Percentiles rank a stretch among this genome's conserved stretches.
Conservation (phyloP, 2,888 invertebrate species). For the Selenia dentaria region DNA sequence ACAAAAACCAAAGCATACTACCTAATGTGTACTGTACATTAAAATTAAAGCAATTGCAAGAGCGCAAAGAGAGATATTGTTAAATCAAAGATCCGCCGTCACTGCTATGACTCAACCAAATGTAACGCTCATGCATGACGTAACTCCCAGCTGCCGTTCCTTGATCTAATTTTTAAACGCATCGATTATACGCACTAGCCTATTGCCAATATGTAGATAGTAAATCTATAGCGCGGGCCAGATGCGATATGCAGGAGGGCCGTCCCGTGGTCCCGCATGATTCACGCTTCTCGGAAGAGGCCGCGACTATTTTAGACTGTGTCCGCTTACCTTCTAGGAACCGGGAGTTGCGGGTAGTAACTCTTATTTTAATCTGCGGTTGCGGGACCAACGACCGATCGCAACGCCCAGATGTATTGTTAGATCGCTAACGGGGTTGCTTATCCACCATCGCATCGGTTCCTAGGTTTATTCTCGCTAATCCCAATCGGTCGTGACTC, state of each 20-base stretch:
- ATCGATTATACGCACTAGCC: slow-evolving; percentile 18
- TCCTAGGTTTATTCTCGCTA: slow-evolving; percentile 70
- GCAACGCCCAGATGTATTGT: slow-evolving; percentile 74
- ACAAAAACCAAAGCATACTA: no score
- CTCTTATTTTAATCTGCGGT: neutral
- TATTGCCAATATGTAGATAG: slow-evolving; percentile 35
- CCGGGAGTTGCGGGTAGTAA: slow-evolving; percentile 47
- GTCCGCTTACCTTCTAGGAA: slow-evolving; percentile 84
- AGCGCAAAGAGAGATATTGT: no score
- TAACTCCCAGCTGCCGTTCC: slow-evolving; percentile 9
- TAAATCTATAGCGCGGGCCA: slow-evolving; percentile 48
- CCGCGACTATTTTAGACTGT: slow-evolving; percentile 80
- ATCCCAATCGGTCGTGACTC: slow-evolving; percentile 41
- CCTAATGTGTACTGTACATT: no score
- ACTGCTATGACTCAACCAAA: neutral
- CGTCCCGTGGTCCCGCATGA: slow-evolving; percentile 46
- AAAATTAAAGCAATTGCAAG: no score
- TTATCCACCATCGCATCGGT: slow-evolving; percentile 50
- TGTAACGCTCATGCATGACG: slow-evolving; percentile 3
- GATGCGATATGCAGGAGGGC: slow-evolving; percentile 64
- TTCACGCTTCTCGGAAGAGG: slow-evolving; percentile 78
- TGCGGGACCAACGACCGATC: slow-evolving; percentile 79
- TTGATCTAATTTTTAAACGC: slow-evolving; percentile 30
- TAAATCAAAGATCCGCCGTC: neutral
- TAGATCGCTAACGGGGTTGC: slow-evolving; percentile 76